A percentile compares a stretch with the other conserved stretches of the same genome.
Evolutionary conservation across 2,113 vertebrate species (phyloP).

Genomic region (Datnioides undecimradiatus): DNA sequence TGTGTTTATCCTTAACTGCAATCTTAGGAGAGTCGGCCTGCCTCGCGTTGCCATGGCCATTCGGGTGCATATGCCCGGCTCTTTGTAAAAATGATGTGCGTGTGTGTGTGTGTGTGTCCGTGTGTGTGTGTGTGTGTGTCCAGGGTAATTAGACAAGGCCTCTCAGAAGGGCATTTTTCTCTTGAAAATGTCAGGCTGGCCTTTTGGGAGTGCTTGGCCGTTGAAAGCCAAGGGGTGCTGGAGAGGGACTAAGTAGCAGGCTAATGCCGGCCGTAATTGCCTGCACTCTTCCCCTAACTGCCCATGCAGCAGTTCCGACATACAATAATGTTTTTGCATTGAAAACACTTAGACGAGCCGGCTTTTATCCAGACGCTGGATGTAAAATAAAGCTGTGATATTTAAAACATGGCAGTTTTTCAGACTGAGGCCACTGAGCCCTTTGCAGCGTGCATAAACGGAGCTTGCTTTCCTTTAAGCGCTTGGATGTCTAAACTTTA

Average conservation of each 20-base stretch:
- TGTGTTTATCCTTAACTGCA: not conserved
- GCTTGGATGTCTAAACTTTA: not conserved
- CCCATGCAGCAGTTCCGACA: constrained; percentile 22
- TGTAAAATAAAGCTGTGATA: not conserved
- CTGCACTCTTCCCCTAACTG: constrained; percentile 47
- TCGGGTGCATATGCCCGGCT: constrained; percentile 8
- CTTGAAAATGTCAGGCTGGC: constrained; percentile 83
- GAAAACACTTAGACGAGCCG: constrained; percentile 24
- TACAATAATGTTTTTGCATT: constrained; percentile 52
- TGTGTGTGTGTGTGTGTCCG: constrained; percentile 46
- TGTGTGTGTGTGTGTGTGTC: constrained; percentile 50
- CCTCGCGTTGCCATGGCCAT: not conserved
- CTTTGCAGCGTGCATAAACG: not conserved
- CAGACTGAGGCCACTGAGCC: not conserved
- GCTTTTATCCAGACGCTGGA: constrained; percentile 3
- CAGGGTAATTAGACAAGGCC: constrained; percentile 74
- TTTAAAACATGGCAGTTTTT: not conserved
- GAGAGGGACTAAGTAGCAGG: constrained; percentile 59
- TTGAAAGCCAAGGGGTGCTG: constrained; percentile 64
- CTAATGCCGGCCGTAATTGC: constrained; percentile 70
- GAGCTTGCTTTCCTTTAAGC: not conserved
- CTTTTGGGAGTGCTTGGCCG: constrained; percentile 78
- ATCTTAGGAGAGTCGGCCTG: not conserved
- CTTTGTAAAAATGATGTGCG: constrained; percentile 14
- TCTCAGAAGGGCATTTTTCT: constrained; percentile 74